Conservation (phyloP, 64 coral and sea anemone species). For the Actinia equina region DNA sequence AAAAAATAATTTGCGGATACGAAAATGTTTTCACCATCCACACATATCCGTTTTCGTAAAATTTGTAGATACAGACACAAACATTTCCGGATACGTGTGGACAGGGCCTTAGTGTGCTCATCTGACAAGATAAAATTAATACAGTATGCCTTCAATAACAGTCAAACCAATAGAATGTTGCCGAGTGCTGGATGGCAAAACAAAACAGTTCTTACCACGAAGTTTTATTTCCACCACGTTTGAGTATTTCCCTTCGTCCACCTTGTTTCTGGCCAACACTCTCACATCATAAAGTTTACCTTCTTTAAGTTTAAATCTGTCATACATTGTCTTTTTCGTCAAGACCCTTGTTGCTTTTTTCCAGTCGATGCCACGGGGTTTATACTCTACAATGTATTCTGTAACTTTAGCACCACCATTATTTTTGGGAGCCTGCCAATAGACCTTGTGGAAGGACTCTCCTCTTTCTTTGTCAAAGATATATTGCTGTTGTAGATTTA, state of each 20-base stretch:
- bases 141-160: too few relatives aligned
- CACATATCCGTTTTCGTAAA: too few relatives aligned
- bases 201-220: conserved; percentile 26
- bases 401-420: conserved; percentile 37
- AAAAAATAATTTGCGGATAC: too few relatives aligned
- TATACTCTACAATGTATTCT: conserved; percentile 54
- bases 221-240: conserved; percentile 36
- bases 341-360: conserved; percentile 23
- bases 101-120: too few relatives aligned
- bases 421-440: conserved; percentile 21
- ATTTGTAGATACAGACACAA: too few relatives aligned
- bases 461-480: conserved; percentile 24
- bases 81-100: too few relatives aligned
- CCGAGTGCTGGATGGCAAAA: too few relatives aligned
- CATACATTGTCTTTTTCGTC: conserved; percentile 3
- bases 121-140: too few relatives aligned
- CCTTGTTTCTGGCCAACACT: conserved; percentile 59
- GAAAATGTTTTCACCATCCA: too few relatives aligned
- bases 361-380: conserved; percentile 51
- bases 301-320: conserved; percentile 29
- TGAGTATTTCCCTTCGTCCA: conserved; percentile 19
- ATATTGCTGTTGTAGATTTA: conserved; percentile 11
- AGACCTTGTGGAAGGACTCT: conserved; percentile 30
- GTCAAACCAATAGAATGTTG: too few relatives aligned
- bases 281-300: conserved; percentile 53